Evolutionary conservation across 2,888 invertebrate genomes (phyloP).

Genomic region (Meteorus colon): DNA sequence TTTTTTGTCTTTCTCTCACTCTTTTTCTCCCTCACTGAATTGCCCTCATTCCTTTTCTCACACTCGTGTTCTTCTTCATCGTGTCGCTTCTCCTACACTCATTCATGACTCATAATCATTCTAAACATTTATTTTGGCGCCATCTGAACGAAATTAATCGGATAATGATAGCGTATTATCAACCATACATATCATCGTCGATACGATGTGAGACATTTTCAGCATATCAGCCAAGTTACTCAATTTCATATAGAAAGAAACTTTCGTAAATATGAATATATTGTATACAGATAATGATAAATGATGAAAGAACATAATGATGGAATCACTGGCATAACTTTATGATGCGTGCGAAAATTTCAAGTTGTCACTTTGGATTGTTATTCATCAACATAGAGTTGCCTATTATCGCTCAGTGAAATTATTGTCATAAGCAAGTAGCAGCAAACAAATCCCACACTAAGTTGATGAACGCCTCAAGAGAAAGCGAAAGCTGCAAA

Average conservation of each 20-base stretch:
- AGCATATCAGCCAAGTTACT: too few species aligned
- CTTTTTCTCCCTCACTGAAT: slow-evolving; percentile 4
- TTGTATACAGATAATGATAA: neutral
- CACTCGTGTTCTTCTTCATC: neutral
- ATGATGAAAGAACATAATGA: neutral
- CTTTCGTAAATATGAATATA: too few species aligned
- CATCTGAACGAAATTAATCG: neutral
- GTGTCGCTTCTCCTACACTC: neutral
- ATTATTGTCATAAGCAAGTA: neutral
- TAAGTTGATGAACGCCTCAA: slow-evolving; percentile 15
- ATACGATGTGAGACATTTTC: neutral
- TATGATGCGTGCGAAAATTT: neutral
- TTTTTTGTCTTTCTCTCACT: slow-evolving; percentile 37
- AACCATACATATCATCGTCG: neutral
- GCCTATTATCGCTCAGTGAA: neutral
- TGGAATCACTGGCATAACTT: neutral
- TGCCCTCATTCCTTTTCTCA: neutral
- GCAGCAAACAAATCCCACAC: neutral
- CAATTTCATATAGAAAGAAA: too few species aligned
- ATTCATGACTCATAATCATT: neutral
- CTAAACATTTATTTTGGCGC: neutral
- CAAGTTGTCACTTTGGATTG: neutral
- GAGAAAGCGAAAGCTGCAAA: slow-evolving; percentile 29
- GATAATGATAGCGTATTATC: neutral
- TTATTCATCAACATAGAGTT: neutral